Evolutionary conservation across 2,113 vertebrate species (phyloP), one percentile per base, ranked within the genome.

Genomic region (Rostratula benghalensis): DNA sequence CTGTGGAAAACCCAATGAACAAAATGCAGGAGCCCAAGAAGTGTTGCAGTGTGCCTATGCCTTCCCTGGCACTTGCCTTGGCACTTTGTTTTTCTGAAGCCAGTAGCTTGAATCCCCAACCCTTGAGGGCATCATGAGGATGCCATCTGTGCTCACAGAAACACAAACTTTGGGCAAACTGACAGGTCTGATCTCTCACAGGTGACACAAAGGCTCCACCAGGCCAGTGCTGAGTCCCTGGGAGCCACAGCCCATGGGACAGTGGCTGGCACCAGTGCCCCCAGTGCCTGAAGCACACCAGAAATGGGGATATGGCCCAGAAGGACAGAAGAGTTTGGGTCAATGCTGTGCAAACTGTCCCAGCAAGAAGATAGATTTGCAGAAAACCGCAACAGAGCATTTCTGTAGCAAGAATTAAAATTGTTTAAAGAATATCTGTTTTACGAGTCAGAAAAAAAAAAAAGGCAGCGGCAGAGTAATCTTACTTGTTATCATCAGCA

Each of bases 1-100:
- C 54, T 13, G 13, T 27, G 53, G 57, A 39, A 82, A 93, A 24
- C 6, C 37, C 39, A 11, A 3, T 0, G 4, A 19, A 45, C 10
- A 17, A 22, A 30, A 46, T 1, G 14, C 61, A 48, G 4, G 43
- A 88, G 53, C 27, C 45, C 1, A 0, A 13, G 6, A 7, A 6
- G 24, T 0, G 0, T 8, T 6, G 1, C 19, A 15, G 46, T 0
- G 2, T 21, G 22, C 64, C 51, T 0, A 0, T 18, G 65, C 93
- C 28, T 61, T 64, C 48, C 14, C 2, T 0, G 43, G 65, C 48
- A 7, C 33, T 22, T 7, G 10, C 8, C 69, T 25, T 19, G 51
- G n/a, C 3, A 15, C 43, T 51, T 24, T 17, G 3, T 12, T 13
- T 12, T 18, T 19, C 51, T 20, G 39, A 45, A 31, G 46, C n/a